Conservation (phyloP, 2,888 invertebrate genomes). For the Thyatira batis region DNA sequence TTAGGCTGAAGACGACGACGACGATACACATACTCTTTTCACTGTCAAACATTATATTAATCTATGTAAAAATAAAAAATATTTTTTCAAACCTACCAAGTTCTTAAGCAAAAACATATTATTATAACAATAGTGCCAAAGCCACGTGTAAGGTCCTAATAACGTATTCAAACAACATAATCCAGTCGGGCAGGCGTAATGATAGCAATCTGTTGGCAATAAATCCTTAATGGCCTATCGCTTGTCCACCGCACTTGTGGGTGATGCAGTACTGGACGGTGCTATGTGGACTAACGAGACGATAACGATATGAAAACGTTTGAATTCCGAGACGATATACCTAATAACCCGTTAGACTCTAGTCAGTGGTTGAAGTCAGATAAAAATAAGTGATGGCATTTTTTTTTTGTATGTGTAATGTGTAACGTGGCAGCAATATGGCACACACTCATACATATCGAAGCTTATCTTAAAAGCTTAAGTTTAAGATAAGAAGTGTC, state of each 20-base stretch:
- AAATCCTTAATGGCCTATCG: constrained; percentile 75
- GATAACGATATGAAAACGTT: constrained; percentile 18
- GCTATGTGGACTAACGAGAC: constrained; percentile 26
- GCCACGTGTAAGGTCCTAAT: constrained; percentile 49
- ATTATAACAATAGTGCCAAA: constrained; percentile 18
- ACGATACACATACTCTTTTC: no score
- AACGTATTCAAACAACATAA: constrained; percentile 79
- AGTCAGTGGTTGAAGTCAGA: no score
- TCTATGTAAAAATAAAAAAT: neutral
- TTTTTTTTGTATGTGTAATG: no score
- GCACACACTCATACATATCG: no score
- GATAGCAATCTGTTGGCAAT: constrained; percentile 76
- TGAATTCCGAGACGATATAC: no score
- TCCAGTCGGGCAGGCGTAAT: constrained; percentile 61
- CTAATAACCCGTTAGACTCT: no score
- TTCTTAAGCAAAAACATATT: neutral
- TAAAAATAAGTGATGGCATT: no score
- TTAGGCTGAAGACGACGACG: no score
- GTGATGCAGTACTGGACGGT: constrained; percentile 40
- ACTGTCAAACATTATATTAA: no score
- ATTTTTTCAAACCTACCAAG: neutral
- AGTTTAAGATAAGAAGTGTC: no score
- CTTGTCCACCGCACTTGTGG: constrained; percentile 69
- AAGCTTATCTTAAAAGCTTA: no score
- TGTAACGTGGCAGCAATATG: no score